phyloP scores from a whole-genome alignment of 2,113 vertebrate species.

The Bothrops jararaca region DNA sequence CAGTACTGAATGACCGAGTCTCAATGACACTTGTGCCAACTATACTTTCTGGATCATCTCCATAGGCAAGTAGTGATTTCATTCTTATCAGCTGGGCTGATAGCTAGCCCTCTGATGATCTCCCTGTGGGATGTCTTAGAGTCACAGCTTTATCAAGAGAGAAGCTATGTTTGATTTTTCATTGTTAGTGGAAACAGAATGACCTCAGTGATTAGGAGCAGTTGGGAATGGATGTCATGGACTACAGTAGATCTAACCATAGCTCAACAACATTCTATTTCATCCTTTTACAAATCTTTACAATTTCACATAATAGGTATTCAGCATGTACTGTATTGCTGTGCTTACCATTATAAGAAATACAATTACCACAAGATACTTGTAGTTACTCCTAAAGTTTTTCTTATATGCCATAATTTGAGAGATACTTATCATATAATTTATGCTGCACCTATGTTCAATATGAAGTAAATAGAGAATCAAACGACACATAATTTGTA shows the following conservation, averaged over 20 bases:
- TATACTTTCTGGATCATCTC: not conserved
- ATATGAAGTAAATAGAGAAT: not conserved
- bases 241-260: not conserved
- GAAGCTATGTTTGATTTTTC: not conserved
- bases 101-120: not conserved
- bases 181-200: not conserved
- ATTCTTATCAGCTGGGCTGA: not conserved
- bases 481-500: slow-evolving; percentile 36
- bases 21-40: not conserved
- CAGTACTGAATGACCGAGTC: not conserved
- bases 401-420: not conserved
- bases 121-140: not conserved
- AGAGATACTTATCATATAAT: not conserved
- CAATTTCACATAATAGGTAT: not conserved
- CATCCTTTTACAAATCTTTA: not conserved
- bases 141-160: not conserved
- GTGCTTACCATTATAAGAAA: not conserved
- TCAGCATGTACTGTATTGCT: not conserved
- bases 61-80: not conserved
- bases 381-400: not conserved
- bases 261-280: not conserved
- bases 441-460: not conserved
- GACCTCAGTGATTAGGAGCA: not conserved
- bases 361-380: not conserved
- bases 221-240: not conserved